Base-by-base conservation (phyloP, 2,888 invertebrate genomes). In the Tuberolachnus salignus region DNA sequence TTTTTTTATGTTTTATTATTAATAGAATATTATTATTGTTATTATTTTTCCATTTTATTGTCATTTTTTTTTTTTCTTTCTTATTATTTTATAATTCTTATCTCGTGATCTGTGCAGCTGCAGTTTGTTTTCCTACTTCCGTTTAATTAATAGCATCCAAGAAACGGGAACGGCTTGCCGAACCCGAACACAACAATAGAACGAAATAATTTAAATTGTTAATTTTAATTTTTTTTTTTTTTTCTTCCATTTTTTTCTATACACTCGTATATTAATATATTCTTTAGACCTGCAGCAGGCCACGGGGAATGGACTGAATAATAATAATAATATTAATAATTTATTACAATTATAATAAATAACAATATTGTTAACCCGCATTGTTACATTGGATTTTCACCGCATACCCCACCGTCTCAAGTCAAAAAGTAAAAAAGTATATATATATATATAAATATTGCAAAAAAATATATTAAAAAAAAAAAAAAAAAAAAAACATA, bases 111-210 rank as follows among this genome's bases (percentile, higher is more conserved):
- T 3, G 34, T 34, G 34, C 19, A 21, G 51, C 19, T 44, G 11
- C 53, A 8, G 53, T 64, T 64, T 23, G 16, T 73, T 75, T 55
- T 46, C 23, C n/a, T 44, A 21, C 51, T 23, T 23, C n/a, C 51
- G 64, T 75, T 75, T 67, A 75, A 75, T 75, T 75, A 75, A 75
- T 75, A 66, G 75, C 57, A 63, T 42, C 42, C 21, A n/a, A 63
- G 9, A 23, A 34, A 11, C 26, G 34, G 34, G 46, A 49, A 57
- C 57, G 57, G 16, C 46, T 49, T 21, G 3, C 57, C 14, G 8
- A 1, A 34, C 16, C n/a, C 6, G 14, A 13, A 59, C n/a, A 16
- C 49, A 67, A 78, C 57, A 78, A 78, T 67, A 57, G 57, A 59
- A 57, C 19, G 14, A 26, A 59, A 34, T 34, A 34, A 78, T 78